Conservation (phyloP, 2,888 invertebrate genomes). For the Drosophila monieri region DNA sequence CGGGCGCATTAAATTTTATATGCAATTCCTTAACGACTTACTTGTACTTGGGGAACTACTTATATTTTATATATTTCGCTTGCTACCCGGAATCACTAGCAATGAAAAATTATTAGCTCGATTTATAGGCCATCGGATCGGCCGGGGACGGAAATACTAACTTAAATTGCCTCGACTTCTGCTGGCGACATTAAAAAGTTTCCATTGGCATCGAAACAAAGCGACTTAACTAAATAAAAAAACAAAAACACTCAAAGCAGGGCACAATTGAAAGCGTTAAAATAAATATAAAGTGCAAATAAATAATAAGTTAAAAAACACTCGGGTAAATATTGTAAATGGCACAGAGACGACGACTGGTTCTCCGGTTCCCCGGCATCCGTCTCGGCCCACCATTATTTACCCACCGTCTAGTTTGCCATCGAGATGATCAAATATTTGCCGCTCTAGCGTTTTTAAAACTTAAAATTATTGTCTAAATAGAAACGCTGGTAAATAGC, state of each 20-base stretch:
- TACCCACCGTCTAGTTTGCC: conserved; percentile 58
- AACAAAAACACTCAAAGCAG: conserved; percentile 27
- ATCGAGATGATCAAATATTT: conserved; percentile 67
- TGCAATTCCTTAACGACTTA: conserved; percentile 71
- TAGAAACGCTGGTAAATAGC: conserved; percentile 68
- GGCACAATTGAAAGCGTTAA: conserved; percentile 38
- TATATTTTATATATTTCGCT: conserved; percentile 75
- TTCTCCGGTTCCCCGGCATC: not conserved
- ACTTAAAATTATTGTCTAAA: conserved; percentile 70
- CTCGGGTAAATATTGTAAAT: conserved; percentile 48
- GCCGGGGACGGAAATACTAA: conserved; percentile 58
- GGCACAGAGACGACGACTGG: conserved; percentile 35
- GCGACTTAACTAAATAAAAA: conserved; percentile 60
- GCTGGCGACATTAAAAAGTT: conserved; percentile 31
- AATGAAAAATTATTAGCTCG: conserved; percentile 72
- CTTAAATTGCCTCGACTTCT: conserved; percentile 11
- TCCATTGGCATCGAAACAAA: conserved; percentile 45
- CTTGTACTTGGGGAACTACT: conserved; percentile 61
- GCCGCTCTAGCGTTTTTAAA: conserved; percentile 45
- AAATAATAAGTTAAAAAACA: conserved; percentile 50
- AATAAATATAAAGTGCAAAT: conserved; percentile 55
- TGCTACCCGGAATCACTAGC: conserved; percentile 56
- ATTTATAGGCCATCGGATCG: conserved; percentile 65
- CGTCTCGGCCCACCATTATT: conserved; percentile 29
- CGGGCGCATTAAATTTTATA: conserved; percentile 77